A percentile compares a stretch with the other conserved stretches of the same genome.
phyloP scores from a whole-genome alignment of 2,888 invertebrate genomes.

The Dryocosmus kuriphilus region DNA sequence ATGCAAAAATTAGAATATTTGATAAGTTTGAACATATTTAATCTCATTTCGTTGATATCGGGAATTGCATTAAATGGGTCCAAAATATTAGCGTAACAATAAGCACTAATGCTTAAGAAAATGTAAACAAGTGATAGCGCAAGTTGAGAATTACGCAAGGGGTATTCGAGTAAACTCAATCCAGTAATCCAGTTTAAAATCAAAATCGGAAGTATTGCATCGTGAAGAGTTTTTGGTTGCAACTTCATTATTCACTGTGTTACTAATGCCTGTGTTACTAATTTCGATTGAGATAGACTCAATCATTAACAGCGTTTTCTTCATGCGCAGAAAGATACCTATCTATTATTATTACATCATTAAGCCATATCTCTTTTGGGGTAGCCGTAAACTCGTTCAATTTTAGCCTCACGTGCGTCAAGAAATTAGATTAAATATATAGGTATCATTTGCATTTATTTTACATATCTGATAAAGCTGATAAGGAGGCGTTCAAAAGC shows the following conservation, averaged over 20 bases:
- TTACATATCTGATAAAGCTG: too few relatives aligned
- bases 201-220: slow-evolving; percentile 6
- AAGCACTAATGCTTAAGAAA: not conserved
- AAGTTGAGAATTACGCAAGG: not conserved
- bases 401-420: too few relatives aligned
- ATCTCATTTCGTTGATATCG: not conserved
- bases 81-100: not conserved
- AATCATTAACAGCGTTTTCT: too few relatives aligned
- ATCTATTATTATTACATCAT: too few relatives aligned
- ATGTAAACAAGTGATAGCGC: not conserved
- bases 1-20: not conserved
- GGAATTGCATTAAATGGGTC: not conserved
- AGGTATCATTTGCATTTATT: too few relatives aligned
- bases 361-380: too few relatives aligned
- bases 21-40: not conserved
- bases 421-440: too few relatives aligned
- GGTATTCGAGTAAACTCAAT: not conserved
- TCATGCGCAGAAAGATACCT: too few relatives aligned
- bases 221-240: not conserved
- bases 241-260: not conserved
- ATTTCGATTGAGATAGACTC: too few relatives aligned
- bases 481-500: too few relatives aligned
- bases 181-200: slow-evolving; percentile 13
- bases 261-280: too few relatives aligned
- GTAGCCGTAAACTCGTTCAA: too few relatives aligned